Base-by-base conservation (phyloP, 2,113 vertebrate species). In the Myrmecophaga tridactyla region DNA sequence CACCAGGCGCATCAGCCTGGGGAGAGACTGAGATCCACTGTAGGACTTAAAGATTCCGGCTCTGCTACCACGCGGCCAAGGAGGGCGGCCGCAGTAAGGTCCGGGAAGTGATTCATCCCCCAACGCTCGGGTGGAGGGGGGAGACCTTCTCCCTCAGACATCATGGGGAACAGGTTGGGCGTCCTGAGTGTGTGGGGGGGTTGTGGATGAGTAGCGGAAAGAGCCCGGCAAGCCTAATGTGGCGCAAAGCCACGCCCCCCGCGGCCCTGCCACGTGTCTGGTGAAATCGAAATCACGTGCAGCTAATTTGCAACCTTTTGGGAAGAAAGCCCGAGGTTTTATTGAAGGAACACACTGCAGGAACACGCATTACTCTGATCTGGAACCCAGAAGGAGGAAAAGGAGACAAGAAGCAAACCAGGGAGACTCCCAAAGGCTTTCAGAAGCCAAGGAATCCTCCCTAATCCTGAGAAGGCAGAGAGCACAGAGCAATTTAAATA, bases 211-310 rank as follows among this genome's bases (percentile, higher is more conserved):
- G 48, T 2, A 51, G 21, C 56, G 4, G 20, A 20, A 20, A 56
- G 21, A 6, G 53, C 17, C 5, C 20, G 48, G 48, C 56, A 7
- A 7, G 56, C 56, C 56, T 23, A 9, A 23, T 7, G 20, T 7
- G 56, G 77, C 31, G 31, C 78, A 17, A 53, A 34, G 62, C 69
- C 51, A 17, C 3, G 15, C 3, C 31, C 3, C 31, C 41, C 0
- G 0, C 1, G 31, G 53, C 39, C 29, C 14, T 0, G 1, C 23
- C 23, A 34, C 1, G 3, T 18, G 36, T 17, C 65, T 31, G 7
- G 5, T 48, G 46, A 12, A 72, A 76, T 58, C 0, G 11, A 7
- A 56, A 20, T 65, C 75, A 20, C 56, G 0, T 1, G 51, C 36
- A 73, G 53, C 21, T 53, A 41, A 23, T n/a, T 20, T 46, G 77